phyloP scores from a whole-genome alignment of 2,888 invertebrate species.

The Xestia c-nigrum region DNA sequence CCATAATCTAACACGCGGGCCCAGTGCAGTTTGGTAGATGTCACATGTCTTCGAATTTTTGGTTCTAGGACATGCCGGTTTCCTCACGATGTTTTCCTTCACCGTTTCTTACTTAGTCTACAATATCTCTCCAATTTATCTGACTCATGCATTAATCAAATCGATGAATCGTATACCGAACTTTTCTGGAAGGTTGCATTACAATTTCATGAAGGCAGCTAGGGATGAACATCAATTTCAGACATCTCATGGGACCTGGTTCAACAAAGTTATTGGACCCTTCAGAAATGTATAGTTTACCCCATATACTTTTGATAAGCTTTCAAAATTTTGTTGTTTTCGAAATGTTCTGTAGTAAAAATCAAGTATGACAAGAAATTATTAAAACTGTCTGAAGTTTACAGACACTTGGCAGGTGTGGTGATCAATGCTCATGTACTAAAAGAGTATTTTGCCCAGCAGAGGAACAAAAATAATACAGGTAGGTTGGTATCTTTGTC shows the following conservation, averaged over 20 bases:
- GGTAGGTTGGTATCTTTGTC: neutral
- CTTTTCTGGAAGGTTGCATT: neutral
- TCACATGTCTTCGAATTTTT: too few relatives aligned
- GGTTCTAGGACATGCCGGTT: too few relatives aligned
- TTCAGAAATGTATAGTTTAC: conserved; percentile 1
- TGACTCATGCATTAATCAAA: conserved; percentile 26
- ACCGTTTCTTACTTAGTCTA: conserved; percentile 4
- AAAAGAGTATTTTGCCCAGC: neutral
- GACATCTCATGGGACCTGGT: conserved; percentile 13
- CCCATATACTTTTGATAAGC: neutral
- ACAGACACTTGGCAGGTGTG: neutral
- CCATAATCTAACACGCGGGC: too few relatives aligned
- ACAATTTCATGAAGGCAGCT: conserved; percentile 33
- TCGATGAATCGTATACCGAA: conserved; percentile 12
- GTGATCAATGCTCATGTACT: neutral
- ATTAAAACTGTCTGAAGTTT: neutral
- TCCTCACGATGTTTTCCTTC: too few relatives aligned
- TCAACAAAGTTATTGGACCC: conserved; percentile 9
- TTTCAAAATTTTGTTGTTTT: conserved; percentile 7
- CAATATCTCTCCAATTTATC: neutral
- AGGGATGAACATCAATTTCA: conserved; percentile 17
- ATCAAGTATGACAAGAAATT: too few relatives aligned
- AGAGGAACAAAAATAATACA: too few relatives aligned
- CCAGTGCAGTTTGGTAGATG: too few relatives aligned
- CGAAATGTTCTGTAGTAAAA: neutral